Evolutionary conservation across 2,888 invertebrate species (phyloP), one percentile per base, ranked within the genome.

Genomic region (Alsophila aescularia): DNA sequence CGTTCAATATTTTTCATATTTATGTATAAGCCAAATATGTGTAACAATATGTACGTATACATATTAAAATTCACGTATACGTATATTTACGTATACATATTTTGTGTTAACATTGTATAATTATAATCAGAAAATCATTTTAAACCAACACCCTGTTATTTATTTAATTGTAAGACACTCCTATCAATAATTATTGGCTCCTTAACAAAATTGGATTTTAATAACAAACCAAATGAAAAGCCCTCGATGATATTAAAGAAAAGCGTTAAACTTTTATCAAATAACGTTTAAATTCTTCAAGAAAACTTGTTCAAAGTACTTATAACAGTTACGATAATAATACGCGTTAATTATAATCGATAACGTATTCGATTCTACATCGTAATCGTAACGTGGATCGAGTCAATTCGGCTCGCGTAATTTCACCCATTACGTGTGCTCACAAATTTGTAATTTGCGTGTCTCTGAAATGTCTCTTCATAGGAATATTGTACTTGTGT

Each of bases 291-390:
- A 79, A 79, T 81, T 79, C 75, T 79, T 77, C 66, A 77, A 75
- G 79, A 79, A 57, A 85, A 83, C 82, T 82, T 73, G 66, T 79
- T 75, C 72, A 74, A 80, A 85, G 78, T 79, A 72, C 80, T 84
- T 81, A 79, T 45, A 83, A 82, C 83, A 72, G 84, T 85, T 82
- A 83, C 74, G 67, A 74, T 82, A 76, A 81, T 84, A 78, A 83
- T 81, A 79, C 77, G 73, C 76, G 77, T 80, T 85, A 80, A 86
- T 84, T 83, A 78, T 80, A 85, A 86, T 83, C 80, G 83, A 85
- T 86, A 81, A 75, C 76, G 73, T 80, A 81, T 81, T 80, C 80
- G 77, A 81, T 79, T 78, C 73, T 77, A 77, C 72, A 75, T 78
- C 76, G 77, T 82, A 84, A 84, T 83, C 81, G 83, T 81, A 85